A percentile compares a stretch with the other conserved stretches of the same genome.
These are phyloP conservation scores for Hypsibius dujardini DNA, from an alignment of 1,140 invertebrate species.

Conservation along the genomic window DNA sequence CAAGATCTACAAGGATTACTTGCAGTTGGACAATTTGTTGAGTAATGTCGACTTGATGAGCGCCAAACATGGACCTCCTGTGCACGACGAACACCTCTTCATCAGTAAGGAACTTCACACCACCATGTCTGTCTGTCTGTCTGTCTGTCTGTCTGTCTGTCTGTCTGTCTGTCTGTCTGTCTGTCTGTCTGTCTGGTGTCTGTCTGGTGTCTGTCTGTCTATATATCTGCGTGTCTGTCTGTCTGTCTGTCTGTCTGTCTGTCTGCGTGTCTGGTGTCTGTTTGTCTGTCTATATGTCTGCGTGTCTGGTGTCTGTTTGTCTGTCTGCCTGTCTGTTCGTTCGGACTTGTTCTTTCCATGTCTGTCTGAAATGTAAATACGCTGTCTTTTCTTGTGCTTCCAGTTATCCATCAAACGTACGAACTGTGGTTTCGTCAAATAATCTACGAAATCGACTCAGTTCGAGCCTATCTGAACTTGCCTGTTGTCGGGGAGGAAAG, in stretches of 20 bases:
- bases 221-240: background rate
- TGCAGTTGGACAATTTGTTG: constrained; percentile 64
- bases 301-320: too few species aligned
- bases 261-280: too few species aligned
- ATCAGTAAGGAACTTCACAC: constrained; percentile 46
- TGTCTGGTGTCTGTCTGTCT: background rate
- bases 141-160: too few species aligned
- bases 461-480: constrained; percentile 54
- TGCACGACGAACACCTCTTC: constrained; percentile 94
- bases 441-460: constrained; percentile 84
- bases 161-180: too few species aligned
- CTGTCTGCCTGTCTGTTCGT: too few species aligned
- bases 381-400: too few species aligned
- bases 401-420: constrained; percentile 42
- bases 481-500: constrained; percentile 70
- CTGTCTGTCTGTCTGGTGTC: too few species aligned
- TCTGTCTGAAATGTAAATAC: too few species aligned
- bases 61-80: constrained; percentile 43
- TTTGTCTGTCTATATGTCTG: too few species aligned
- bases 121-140: too few species aligned
- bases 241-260: too few species aligned
- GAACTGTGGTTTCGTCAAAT: constrained; percentile 99
- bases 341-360: too few species aligned
- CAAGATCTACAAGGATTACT: constrained; percentile 24
- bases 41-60: constrained; percentile 65